These are phyloP conservation scores for Salarias fasciatus DNA, from an alignment of 2,797 vertebrate species.

Conservation along the genomic window DNA sequence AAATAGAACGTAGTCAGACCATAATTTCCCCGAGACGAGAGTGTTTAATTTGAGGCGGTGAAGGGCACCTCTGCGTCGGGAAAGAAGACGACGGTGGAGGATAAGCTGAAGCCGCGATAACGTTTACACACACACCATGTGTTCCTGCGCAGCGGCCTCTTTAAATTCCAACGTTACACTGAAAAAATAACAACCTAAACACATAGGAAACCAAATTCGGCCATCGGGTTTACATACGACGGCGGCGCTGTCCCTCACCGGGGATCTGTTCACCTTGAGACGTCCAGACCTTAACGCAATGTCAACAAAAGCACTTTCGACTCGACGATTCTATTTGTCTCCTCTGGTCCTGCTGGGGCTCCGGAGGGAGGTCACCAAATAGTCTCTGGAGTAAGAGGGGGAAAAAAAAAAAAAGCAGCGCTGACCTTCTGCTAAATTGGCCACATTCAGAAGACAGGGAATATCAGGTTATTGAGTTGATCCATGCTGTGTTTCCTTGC, in stretches of 20 bases:
- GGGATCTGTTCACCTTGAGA: slow-evolving; percentile 82
- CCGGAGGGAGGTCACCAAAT: slow-evolving; percentile 85
- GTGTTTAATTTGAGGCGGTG: slow-evolving; percentile 78
- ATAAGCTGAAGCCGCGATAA: slow-evolving; percentile 37
- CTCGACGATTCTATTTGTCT: slow-evolving; percentile 63
- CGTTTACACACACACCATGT: slow-evolving; percentile 13
- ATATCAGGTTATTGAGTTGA: slow-evolving; percentile 88
- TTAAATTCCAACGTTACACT: slow-evolving; percentile 63
- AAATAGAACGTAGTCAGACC: slow-evolving; percentile 64
- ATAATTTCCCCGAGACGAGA: slow-evolving; percentile 79
- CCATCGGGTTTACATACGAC: slow-evolving; percentile 81
- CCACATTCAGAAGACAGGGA: slow-evolving; percentile 83
- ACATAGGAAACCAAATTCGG: slow-evolving; percentile 48
- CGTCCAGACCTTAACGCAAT: slow-evolving; percentile 72
- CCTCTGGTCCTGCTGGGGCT: slow-evolving; percentile 76
- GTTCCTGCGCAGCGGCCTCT: slow-evolving; percentile 53
- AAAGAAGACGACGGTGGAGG: slow-evolving; percentile 65
- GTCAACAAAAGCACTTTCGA: slow-evolving; percentile 72
- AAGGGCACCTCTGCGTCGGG: slow-evolving; percentile 65
- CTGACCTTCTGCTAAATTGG: slow-evolving; percentile 86
- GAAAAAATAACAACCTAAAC: slow-evolving; percentile 63
- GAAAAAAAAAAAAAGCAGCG: slow-evolving; percentile 59
- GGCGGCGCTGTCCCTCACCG: slow-evolving; percentile 69
- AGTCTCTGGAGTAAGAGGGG: slow-evolving; percentile 75
- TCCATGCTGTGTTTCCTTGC: slow-evolving; percentile 84